A percentile compares a stretch with the other conserved stretches of the same genome.
Conservation (phyloP, 2,113 vertebrate genomes). For the Hippocampus zosterae region DNA sequence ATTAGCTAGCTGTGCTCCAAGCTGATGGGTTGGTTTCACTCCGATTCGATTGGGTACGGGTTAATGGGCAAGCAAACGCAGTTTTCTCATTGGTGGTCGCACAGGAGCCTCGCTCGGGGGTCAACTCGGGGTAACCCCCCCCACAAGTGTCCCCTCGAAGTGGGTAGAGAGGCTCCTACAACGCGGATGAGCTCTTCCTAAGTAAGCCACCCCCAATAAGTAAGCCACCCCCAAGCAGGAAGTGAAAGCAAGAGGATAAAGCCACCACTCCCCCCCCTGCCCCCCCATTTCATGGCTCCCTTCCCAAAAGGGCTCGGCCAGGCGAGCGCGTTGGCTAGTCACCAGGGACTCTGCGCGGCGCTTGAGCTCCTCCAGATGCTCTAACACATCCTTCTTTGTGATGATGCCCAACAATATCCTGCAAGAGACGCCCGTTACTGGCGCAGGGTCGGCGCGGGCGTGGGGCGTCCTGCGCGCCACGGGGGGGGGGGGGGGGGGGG, state of each 20-base stretch:
- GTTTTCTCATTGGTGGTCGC: too few species aligned
- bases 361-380: slow-evolving; percentile 99
- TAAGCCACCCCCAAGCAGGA: not conserved
- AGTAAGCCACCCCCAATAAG: not conserved
- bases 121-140: too few species aligned
- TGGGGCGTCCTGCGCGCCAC: not conserved
- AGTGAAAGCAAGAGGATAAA: slow-evolving; percentile 24
- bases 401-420: slow-evolving; percentile 99
- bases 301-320: slow-evolving; percentile 68
- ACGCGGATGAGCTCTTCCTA: not conserved
- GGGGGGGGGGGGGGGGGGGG: fast-evolving
- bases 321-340: slow-evolving; percentile 86
- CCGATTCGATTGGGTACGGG: too few species aligned
- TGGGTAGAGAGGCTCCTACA: not conserved
- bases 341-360: slow-evolving; percentile 92
- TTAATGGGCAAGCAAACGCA: too few species aligned
- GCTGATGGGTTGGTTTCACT: too few species aligned
- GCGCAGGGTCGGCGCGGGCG: slow-evolving; percentile 33
- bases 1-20: too few species aligned
- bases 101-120: too few species aligned
- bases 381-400: slow-evolving; percentile 99
- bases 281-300: slow-evolving; percentile 84
- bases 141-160: not conserved
- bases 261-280: not conserved
- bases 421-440: slow-evolving; percentile 97